These are phyloP conservation scores for Spisula solida DNA, from an alignment of 2,888 invertebrate species.

Conservation along the genomic window DNA sequence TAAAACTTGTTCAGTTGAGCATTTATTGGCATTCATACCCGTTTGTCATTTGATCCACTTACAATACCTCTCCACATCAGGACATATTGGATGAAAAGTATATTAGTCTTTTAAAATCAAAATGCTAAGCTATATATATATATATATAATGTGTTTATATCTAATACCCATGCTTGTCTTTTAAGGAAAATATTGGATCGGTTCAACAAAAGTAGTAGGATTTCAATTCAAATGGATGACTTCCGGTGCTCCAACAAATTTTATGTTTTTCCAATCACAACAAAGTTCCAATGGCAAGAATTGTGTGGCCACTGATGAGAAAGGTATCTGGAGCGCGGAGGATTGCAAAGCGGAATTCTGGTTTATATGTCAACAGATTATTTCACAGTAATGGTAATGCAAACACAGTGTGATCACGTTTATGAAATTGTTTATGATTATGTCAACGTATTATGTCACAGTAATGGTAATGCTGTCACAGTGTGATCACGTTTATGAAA, in stretches of 20 bases:
- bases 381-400: too few relatives aligned
- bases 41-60: too few relatives aligned
- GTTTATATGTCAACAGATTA: conserved; percentile 34
- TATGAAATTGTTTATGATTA: too few relatives aligned
- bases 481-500: too few relatives aligned
- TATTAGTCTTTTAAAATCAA: too few relatives aligned
- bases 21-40: too few relatives aligned
- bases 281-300: neutral
- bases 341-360: conserved; percentile 30
- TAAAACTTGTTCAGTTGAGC: too few relatives aligned
- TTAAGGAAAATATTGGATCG: conserved; percentile 44
- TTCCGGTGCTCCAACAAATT: neutral
- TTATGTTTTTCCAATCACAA: neutral
- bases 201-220: conserved; percentile 26
- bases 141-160: neutral
- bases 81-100: too few relatives aligned
- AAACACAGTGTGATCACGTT: too few relatives aligned
- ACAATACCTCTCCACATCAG: too few relatives aligned
- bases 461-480: too few relatives aligned
- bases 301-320: conserved; percentile 36
- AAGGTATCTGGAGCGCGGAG: conserved; percentile 16
- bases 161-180: neutral
- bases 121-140: neutral
- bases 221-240: conserved; percentile 32
- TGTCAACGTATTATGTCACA: too few relatives aligned